These are phyloP conservation scores for Trachurus trachurus DNA, from an alignment of 2,797 vertebrate species.

Conservation along the genomic window DNA sequence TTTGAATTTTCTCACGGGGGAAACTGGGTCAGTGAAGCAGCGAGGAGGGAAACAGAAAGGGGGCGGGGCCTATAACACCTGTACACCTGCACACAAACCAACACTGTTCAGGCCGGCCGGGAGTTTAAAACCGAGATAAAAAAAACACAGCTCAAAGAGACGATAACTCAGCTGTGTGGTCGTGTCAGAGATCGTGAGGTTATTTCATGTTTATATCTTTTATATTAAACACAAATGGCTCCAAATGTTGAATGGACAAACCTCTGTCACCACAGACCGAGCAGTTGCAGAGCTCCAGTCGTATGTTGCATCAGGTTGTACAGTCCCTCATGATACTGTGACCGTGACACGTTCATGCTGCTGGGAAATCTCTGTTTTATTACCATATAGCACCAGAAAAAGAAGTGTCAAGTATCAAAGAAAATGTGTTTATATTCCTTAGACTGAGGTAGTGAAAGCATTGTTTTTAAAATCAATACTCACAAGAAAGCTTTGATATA, in stretches of 20 bases:
- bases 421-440: too few relatives aligned
- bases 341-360: not conserved
- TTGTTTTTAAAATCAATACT: too few relatives aligned
- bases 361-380: not conserved
- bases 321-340: not conserved
- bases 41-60: not conserved
- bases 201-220: not conserved
- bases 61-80: too few relatives aligned
- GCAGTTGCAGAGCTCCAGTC: not conserved
- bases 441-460: too few relatives aligned
- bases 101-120: not conserved
- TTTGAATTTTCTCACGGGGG: constrained; percentile 24
- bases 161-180: not conserved
- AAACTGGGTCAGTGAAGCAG: constrained; percentile 35
- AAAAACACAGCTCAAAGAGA: not conserved
- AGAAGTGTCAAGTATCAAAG: too few relatives aligned
- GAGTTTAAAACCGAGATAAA: too few relatives aligned
- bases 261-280: not conserved
- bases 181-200: not conserved
- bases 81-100: not conserved
- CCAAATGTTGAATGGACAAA: not conserved
- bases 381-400: too few relatives aligned
- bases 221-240: not conserved
- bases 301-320: not conserved
- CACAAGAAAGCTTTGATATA: too few relatives aligned